Evolutionary conservation across 2,113 vertebrate genomes (phyloP).

Genomic region (Gallinago undulata): DNA sequence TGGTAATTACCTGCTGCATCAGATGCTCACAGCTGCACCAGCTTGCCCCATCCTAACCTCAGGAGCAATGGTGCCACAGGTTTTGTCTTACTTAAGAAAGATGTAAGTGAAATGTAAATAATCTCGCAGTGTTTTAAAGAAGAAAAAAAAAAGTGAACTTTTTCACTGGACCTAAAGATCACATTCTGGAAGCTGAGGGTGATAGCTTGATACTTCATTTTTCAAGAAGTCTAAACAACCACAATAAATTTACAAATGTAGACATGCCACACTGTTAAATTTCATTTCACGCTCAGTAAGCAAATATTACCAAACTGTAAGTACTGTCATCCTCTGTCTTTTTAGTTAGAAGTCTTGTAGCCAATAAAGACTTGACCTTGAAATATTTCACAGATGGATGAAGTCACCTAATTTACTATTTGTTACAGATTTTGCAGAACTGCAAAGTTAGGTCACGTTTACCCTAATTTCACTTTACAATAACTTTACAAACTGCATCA

Average conservation of each 20-base stretch:
- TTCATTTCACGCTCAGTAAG: slow-evolving; percentile 81
- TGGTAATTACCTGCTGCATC: background rate
- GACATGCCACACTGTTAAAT: slow-evolving; percentile 73
- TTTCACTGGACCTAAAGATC: background rate
- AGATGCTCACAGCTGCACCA: background rate
- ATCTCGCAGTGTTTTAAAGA: background rate
- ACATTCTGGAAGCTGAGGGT: slow-evolving; percentile 15
- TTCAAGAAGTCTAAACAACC: slow-evolving; percentile 73
- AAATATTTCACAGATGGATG: slow-evolving; percentile 75
- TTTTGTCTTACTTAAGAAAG: background rate
- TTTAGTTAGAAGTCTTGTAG: slow-evolving; percentile 74
- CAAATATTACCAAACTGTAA: slow-evolving; percentile 76
- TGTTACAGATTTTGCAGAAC: slow-evolving; percentile 37
- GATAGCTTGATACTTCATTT: slow-evolving; percentile 64
- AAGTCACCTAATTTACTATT: slow-evolving; percentile 58
- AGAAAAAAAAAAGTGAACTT: background rate
- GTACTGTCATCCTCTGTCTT: slow-evolving; percentile 73
- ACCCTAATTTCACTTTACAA: slow-evolving; percentile 3
- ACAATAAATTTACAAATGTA: slow-evolving; percentile 78
- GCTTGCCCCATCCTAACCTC: background rate
- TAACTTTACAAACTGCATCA: background rate
- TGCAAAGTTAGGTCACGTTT: slow-evolving; percentile 33
- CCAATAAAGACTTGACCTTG: slow-evolving; percentile 71
- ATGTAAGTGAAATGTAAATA: background rate
- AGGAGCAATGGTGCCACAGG: background rate